A percentile compares a stretch with the other conserved stretches of the same genome.
Evolutionary conservation across 2,888 invertebrate species (phyloP).

Genomic region (Pycnomerus fuliginosus): DNA sequence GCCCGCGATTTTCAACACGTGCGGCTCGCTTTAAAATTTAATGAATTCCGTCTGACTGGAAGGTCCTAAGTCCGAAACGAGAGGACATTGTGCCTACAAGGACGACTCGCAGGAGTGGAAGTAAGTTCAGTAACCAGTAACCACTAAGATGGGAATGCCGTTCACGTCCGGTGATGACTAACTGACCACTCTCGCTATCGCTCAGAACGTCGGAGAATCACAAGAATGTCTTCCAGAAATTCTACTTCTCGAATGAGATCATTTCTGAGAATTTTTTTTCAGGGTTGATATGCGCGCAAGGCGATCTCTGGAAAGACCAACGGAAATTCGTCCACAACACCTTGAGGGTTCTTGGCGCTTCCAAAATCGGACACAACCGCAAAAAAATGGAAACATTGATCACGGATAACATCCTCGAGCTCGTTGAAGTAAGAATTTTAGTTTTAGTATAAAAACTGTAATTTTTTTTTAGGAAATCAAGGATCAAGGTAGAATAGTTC

Average conservation of each 20-base stretch:
- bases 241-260: not conserved
- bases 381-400: conserved; percentile 67
- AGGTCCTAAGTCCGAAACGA: conserved; percentile 5
- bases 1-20: not conserved
- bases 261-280: too few species aligned
- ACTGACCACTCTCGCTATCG: conserved; percentile 28
- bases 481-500: conserved; percentile 5
- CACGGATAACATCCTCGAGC: conserved; percentile 60
- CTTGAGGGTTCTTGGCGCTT: conserved; percentile 72
- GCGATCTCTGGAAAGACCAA: conserved; percentile 79
- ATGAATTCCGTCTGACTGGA: conserved; percentile 1
- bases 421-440: conserved; percentile 56
- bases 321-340: conserved; percentile 71
- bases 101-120: too few species aligned
- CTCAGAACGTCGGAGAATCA: conserved; percentile 13
- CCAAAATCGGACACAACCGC: conserved; percentile 63
- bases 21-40: not conserved
- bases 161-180: conserved; percentile 35
- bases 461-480: conserved; percentile 25
- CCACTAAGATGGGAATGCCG: conserved; percentile 29
- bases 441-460: not conserved
- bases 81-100: conserved; percentile 7
- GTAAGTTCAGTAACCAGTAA: conserved; percentile 16
- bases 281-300: conserved; percentile 85
- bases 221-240: conserved; percentile 16